A percentile compares a stretch with the other conserved stretches of the same genome.
Evolutionary conservation across 2,888 invertebrate genomes (phyloP).

Genomic region (Deladenus siricidicola): DNA sequence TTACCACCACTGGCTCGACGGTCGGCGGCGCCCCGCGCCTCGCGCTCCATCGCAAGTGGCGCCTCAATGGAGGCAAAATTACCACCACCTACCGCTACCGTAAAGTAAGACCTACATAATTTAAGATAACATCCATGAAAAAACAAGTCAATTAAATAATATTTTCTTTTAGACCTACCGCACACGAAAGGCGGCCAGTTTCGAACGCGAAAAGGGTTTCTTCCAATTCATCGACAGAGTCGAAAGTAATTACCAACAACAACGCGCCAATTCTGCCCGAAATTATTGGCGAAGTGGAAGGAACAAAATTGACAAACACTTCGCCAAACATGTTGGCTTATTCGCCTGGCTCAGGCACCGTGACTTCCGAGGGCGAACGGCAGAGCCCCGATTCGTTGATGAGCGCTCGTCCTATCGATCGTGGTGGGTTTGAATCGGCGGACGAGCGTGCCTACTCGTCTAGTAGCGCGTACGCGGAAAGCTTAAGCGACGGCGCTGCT

Average conservation of each 20-base stretch:
- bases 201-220: not conserved
- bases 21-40: not conserved
- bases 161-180: not conserved
- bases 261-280: not conserved
- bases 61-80: not conserved
- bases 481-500: not conserved
- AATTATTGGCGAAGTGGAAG: too few species aligned
- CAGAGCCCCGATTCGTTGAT: too few species aligned
- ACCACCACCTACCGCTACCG: constrained; percentile 19
- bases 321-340: too few species aligned
- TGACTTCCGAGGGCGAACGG: constrained; percentile 9
- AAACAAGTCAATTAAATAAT: too few species aligned
- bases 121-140: too few species aligned
- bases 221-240: too few species aligned
- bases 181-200: not conserved
- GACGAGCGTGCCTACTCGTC: not conserved
- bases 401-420: not conserved
- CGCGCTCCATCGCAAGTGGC: not conserved
- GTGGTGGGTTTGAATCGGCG: not conserved
- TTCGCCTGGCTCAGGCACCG: constrained; percentile 9
- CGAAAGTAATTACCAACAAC: not conserved
- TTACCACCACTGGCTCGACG: constrained; percentile 17
- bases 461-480: too few species aligned
- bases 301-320: too few species aligned
- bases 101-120: constrained; percentile 13